Conservation (phyloP, 2,888 invertebrate genomes). For the Mythimna impura region DNA sequence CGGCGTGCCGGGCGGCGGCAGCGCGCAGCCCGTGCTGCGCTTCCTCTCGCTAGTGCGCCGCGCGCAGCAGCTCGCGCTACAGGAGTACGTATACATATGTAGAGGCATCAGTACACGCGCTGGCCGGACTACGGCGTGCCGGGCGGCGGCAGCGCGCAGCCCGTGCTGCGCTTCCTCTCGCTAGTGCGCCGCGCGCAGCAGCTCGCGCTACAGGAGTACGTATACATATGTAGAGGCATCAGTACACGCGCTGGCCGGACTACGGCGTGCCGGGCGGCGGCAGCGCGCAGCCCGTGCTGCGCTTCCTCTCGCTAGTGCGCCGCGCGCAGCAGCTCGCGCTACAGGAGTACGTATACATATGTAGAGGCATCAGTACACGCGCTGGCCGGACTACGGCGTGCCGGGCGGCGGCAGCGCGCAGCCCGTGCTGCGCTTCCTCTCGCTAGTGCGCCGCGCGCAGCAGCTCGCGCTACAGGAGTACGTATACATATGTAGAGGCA, state of each 20-base stretch:
- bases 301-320: conserved; percentile 94
- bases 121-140: conserved; percentile 69
- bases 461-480: conserved; percentile 89
- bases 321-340: conserved; percentile 93
- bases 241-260: conserved; percentile 97
- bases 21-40: conserved; percentile 59
- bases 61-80: conserved; percentile 92
- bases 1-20: conserved; percentile 95
- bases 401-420: conserved; percentile 90
- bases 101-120: conserved; percentile 94
- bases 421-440: conserved; percentile 89
- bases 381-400: conserved; percentile 97
- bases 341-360: conserved; percentile 82
- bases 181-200: conserved; percentile 96
- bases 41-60: conserved; percentile 95
- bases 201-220: conserved; percentile 86
- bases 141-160: conserved; percentile 46
- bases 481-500: conserved; percentile 72
- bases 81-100: conserved; percentile 81
- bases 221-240: conserved; percentile 79
- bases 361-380: conserved; percentile 1
- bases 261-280: conserved; percentile 96
- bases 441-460: conserved; percentile 95
- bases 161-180: conserved; percentile 90
- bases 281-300: conserved; percentile 61